phyloP scores from a whole-genome alignment of 2,797 vertebrate genomes.

The Tapera naevia region DNA sequence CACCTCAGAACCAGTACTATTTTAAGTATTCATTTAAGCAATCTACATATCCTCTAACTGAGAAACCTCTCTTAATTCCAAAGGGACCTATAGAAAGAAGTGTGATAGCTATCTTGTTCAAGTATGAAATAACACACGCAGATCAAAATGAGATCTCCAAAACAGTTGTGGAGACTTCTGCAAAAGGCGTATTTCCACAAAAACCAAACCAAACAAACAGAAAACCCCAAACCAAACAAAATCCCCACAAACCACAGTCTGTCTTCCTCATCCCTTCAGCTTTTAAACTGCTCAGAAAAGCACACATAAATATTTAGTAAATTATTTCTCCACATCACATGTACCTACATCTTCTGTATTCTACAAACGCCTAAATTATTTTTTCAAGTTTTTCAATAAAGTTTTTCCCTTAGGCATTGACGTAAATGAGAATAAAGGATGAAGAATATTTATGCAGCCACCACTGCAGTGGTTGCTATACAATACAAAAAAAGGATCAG shows the following conservation, averaged over 20 bases:
- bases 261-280: neutral
- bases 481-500: neutral
- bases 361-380: neutral
- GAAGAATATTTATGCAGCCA: slow-evolving; percentile 4
- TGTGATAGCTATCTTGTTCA: neutral
- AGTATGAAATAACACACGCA: neutral
- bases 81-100: neutral
- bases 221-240: neutral
- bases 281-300: neutral
- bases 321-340: neutral
- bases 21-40: neutral
- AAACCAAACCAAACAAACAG: neutral
- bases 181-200: neutral
- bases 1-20: neutral
- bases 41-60: neutral
- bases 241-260: neutral
- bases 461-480: neutral
- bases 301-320: neutral
- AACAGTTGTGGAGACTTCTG: neutral
- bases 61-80: neutral
- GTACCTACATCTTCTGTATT: neutral
- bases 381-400: neutral
- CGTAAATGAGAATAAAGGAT: neutral
- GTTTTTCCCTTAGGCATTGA: neutral
- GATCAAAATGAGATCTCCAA: neutral